These are phyloP conservation scores for Bradynema listronoti DNA, from an alignment of 1,140 invertebrate species.

Conservation along the genomic window DNA sequence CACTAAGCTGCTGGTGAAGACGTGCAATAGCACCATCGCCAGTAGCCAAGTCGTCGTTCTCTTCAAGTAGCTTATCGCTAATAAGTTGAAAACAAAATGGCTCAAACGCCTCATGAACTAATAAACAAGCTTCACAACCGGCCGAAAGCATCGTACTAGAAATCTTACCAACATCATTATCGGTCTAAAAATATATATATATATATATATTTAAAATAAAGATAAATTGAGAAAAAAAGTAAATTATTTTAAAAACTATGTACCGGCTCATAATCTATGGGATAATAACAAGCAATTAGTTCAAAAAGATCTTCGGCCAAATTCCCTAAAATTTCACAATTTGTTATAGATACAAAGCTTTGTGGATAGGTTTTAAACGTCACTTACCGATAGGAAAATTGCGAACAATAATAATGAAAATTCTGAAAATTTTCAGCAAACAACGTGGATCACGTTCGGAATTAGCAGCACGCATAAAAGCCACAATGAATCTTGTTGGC, in stretches of 20 bases:
- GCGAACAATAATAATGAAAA: constrained; percentile 13
- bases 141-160: constrained; percentile 29
- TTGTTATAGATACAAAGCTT: neutral
- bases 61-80: constrained; percentile 40
- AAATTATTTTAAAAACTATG: constrained; percentile 6
- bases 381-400: constrained; percentile 23
- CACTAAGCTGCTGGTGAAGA: constrained; percentile 24
- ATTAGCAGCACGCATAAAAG: constrained; percentile 28
- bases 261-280: constrained; percentile 44
- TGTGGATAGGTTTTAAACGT: neutral
- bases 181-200: constrained; percentile 13
- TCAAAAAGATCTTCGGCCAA: constrained; percentile 44
- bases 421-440: constrained; percentile 32
- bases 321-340: constrained; percentile 14
- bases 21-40: constrained; percentile 2
- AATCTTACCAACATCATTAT: constrained; percentile 19
- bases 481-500: constrained; percentile 16
- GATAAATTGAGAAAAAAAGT: neutral
- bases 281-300: constrained; percentile 42
- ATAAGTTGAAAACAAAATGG: constrained; percentile 42
- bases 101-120: constrained; percentile 28
- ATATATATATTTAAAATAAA: neutral
- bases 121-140: constrained; percentile 32
- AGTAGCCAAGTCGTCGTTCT: neutral
- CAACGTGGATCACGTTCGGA: constrained; percentile 43